phyloP scores from a whole-genome alignment of 1,140 invertebrate species.

The Scylla paramamosain region DNA sequence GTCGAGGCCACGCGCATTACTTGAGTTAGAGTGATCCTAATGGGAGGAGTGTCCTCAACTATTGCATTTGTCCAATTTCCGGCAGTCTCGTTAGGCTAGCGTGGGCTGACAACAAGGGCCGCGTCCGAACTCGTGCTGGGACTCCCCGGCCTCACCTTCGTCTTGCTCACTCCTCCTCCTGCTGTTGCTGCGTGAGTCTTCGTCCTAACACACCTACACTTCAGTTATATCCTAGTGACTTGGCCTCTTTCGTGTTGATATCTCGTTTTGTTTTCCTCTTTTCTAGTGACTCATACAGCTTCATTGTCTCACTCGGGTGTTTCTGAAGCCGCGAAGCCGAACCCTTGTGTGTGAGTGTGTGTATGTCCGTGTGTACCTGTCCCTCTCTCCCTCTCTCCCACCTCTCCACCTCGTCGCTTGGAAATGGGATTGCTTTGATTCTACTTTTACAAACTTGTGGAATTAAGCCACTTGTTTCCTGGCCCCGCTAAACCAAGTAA shows the following conservation, averaged over 20 bases:
- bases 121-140: slow-evolving; percentile 32
- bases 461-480: slow-evolving; percentile 48
- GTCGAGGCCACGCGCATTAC: slow-evolving; percentile 59
- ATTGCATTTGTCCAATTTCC: slow-evolving; percentile 71
- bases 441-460: slow-evolving; percentile 62
- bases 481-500: slow-evolving; percentile 19
- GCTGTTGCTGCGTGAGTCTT: too few relatives aligned
- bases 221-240: too few relatives aligned
- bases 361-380: neutral
- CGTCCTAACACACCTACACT: too few relatives aligned
- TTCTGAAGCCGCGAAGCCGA: neutral
- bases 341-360: neutral
- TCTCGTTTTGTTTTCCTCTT: too few relatives aligned
- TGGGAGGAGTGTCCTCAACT: slow-evolving; percentile 71
- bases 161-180: neutral
- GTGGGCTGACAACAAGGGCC: slow-evolving; percentile 60
- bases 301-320: neutral
- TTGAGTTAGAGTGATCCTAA: slow-evolving; percentile 72
- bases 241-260: too few relatives aligned
- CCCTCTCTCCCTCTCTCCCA: neutral
- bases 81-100: slow-evolving; percentile 62
- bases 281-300: too few relatives aligned
- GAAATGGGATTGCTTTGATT: slow-evolving; percentile 59
- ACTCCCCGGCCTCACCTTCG: neutral
- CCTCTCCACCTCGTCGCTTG: slow-evolving; percentile 28